Conservation (phyloP, 1,140 invertebrate genomes). For the Venustaconcha ellipsiformis region DNA sequence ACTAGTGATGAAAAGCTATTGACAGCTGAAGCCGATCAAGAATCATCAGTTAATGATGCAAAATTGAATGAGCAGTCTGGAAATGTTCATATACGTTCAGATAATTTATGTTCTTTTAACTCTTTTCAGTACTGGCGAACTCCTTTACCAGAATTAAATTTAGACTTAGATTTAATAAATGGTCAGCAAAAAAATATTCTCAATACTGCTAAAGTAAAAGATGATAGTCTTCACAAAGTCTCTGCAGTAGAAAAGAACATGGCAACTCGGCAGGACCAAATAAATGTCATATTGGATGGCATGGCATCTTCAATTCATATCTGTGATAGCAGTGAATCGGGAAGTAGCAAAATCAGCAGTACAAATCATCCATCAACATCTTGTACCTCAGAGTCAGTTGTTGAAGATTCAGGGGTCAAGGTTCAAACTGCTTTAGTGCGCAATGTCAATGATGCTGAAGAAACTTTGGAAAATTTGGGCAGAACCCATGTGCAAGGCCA, state of each 20-base stretch:
- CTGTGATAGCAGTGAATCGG: no score
- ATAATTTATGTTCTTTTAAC: constrained; percentile 66
- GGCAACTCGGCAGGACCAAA: no score
- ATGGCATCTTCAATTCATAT: no score
- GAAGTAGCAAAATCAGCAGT: no score
- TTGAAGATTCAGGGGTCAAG: constrained; percentile 21
- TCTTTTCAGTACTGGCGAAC: constrained; percentile 74
- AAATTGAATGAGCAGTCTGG: not conserved
- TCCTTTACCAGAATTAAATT: constrained; percentile 72
- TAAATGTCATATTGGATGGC: no score
- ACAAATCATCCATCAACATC: no score
- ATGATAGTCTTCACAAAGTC: constrained; percentile 19
- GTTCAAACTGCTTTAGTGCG: constrained; percentile 61
- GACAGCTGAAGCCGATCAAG: not conserved
- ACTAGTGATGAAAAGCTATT: constrained; percentile 18
- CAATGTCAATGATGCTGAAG: constrained; percentile 45
- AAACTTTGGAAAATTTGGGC: constrained; percentile 57
- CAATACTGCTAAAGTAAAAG: constrained; percentile 51
- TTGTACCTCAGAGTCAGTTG: no score
- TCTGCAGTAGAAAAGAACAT: constrained; percentile 41
- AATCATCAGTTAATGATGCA: no score
- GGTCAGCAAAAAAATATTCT: constrained; percentile 54
- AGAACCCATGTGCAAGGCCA: constrained; percentile 61
- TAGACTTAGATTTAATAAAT: constrained; percentile 48
- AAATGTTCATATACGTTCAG: constrained; percentile 51